Evolutionary conservation across 2,113 vertebrate genomes (phyloP), one percentile per base, ranked within the genome.

Genomic region (Halcyon malimbica): DNA sequence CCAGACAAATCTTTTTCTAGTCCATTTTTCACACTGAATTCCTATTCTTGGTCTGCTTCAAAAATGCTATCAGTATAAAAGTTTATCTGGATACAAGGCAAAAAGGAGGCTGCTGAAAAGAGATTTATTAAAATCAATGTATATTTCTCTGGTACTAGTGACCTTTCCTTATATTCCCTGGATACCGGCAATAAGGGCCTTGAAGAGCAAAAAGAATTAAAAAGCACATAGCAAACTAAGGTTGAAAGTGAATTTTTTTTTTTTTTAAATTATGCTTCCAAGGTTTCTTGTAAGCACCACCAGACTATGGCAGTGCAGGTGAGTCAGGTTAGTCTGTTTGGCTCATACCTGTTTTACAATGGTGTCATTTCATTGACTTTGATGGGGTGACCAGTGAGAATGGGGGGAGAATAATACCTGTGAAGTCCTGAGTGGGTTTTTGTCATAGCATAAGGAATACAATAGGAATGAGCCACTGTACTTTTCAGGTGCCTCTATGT

Each of bases 391-490:
- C 37, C 6, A 31, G 59, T 2, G 7, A 14, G 29, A 74, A 46
- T 7, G 8, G 16, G 14, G 28, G n/a, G 5, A 56, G 11, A 59
- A 21, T n/a, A 44, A 23, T 5, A 39, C 39, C 23, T 48, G 24
- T 48, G 54, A 11, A 28, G 7, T 54, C 25, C 33, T 56, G 39
- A 33, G 26, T 50, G 57, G 39, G 6, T 42, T 13, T 13, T 87
- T 50, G 16, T 23, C 21, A 28, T 35, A 71, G 41, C 16, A 2
- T 15, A 12, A 54, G 35, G 62, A 57, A 79, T 98, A 98, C 93
- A 98, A 97, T n/a, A 98, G 98, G 92, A 98, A 98, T 90, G 97
- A 98, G 16, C 98, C 98, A 74, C 97, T 94, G 26, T 97, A 98
- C 85, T 98, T 98, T 96, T 99, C 98, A 25, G 98, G 97, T 70